A percentile compares a stretch with the other conserved stretches of the same genome.
Evolutionary conservation across 2,113 vertebrate genomes (phyloP).

Genomic region (Sebastes schlegelii): DNA sequence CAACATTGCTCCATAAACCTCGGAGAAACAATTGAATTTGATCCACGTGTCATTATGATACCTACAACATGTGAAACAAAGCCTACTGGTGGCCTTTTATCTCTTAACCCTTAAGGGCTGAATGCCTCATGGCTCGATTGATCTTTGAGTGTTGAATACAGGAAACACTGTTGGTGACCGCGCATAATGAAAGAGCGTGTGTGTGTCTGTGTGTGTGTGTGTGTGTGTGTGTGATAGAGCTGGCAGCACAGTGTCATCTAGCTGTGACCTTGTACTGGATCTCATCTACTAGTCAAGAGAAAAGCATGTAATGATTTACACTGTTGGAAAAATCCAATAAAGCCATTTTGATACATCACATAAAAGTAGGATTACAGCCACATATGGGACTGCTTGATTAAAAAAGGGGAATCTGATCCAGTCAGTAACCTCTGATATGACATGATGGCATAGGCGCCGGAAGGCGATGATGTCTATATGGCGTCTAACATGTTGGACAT

Average conservation of each 20-base stretch:
- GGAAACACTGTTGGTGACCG: background rate
- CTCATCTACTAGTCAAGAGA: conserved; percentile 6
- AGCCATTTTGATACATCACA: background rate
- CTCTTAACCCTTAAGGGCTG: background rate
- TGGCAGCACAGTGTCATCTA: conserved; percentile 5
- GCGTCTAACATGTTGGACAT: too few species aligned
- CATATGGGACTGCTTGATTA: background rate
- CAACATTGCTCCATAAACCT: background rate
- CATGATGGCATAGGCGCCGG: background rate
- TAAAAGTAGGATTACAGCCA: background rate
- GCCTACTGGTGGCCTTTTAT: background rate
- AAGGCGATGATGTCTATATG: too few species aligned
- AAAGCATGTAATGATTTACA: conserved; percentile 32
- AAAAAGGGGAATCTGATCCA: background rate
- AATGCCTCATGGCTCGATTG: background rate
- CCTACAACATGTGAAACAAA: background rate
- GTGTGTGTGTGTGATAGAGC: background rate
- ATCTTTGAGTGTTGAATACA: conserved; percentile 19
- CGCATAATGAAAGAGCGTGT: background rate
- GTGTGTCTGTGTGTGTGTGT: conserved; percentile 4
- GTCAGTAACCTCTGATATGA: background rate
- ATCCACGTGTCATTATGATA: background rate
- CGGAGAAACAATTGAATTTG: background rate
- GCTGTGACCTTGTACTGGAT: conserved; percentile 42
- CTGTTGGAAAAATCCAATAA: background rate